Evolutionary conservation across 2,797 vertebrate genomes (phyloP), one percentile per base, ranked within the genome.

Genomic region (Pteropus rufus): DNA sequence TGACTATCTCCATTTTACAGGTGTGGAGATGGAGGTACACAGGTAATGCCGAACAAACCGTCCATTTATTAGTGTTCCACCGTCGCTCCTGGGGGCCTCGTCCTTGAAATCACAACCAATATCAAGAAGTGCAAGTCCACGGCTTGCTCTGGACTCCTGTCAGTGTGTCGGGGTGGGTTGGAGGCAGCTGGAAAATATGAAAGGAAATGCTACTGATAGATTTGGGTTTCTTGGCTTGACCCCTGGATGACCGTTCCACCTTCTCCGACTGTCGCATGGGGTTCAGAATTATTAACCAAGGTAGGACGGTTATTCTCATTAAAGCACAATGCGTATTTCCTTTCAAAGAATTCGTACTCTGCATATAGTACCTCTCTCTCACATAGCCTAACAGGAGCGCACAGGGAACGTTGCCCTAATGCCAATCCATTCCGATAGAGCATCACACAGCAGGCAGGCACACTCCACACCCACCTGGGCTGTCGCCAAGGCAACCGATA

Each of bases 401-500:
- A 65, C 41, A 7, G 31, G 52, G 31, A 16, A 14, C 65, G 14
- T 92, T 39, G 64, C 70, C 62, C 69, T 69, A 75, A 60, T 90
- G 86, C 88, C 75, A 70, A 62, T 10, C 23, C 58, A 12, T n/a
- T 88, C 95, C 54, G 60, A 34, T 5, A 69, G 88, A 39, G 44
- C 19, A 81, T 85, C 26, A 76, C 64, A 39, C 29, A 94, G 69
- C 44, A 88, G 65, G 69, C 60, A 79, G 24, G 29, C 41, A 19
- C 15, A 1, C 60, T 34, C 34, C 39, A 24, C 0, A 0, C 79
- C 65, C 89, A 88, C 88, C 77, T 86, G 91, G 93, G 31, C 77
- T 86, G 24, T 96, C 91, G 52, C 73, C 94, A 90, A 93, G 86
- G 91, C 83, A 84, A 79, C 88, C 23, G 65, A 18, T 52, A 46